Base-by-base conservation (phyloP, 2,888 invertebrate species). In the Parnassius mnemosyne region DNA sequence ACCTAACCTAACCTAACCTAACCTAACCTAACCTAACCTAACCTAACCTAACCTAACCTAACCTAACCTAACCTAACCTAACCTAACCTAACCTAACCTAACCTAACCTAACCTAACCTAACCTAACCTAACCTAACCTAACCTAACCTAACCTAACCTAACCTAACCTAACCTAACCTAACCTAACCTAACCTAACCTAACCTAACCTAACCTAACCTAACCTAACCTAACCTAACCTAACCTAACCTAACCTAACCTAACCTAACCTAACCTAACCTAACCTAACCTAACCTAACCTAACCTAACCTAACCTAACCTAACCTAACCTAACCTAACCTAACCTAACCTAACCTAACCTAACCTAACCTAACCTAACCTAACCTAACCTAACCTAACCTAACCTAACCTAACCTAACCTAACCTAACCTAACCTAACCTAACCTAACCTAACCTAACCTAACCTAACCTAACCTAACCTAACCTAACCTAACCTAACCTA, bases 261-360 rank as follows among this genome's bases (percentile, higher is more conserved):
- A 61, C 61, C 65, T 61, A 61, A 58, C 65, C 56, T 58, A 56
- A 58, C 61, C 65, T 59, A 56, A 58, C 54, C 43, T 66, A 11
- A 63, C 61, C n/a, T 68, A 65, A 65, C 65, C 65, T 65, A 66
- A 64, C 65, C 66, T 65, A 62, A 64, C 63, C 60, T 60, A 60
- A 65, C 60, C 57, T 57, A 61, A 61, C 64, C 62, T 64, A 59
- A 59, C 62, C 62, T 62, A 60, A 59, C 64, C 62, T 61, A 53
- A 50, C 58, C 60, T 61, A 53, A 57, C 52, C 53, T 57, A 54
- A 55, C 60, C 60, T 61, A 59, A 53, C 60, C 60, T 55, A 64
- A 71, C 57, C 65, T 70, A 72, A 71, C 71, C 69, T 68, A 71
- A 71, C 73, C 67, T 69, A 73, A 71, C 72, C 69, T 67, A 70